Conservation (phyloP, 2,797 vertebrate species). For the Triplophysa bombifrons region DNA sequence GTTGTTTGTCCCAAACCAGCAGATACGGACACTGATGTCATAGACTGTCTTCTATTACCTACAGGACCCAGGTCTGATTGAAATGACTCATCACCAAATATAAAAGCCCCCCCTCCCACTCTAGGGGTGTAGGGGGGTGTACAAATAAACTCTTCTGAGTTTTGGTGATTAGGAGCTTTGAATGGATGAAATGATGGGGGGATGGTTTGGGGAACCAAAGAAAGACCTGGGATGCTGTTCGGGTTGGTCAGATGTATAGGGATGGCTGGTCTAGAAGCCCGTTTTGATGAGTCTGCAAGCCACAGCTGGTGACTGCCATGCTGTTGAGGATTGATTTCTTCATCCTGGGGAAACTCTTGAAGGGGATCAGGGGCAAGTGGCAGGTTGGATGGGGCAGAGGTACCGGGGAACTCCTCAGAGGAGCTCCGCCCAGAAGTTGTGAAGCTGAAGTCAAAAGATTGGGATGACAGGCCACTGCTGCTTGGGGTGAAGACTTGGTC, state of each 20-base stretch:
- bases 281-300: constrained; percentile 31
- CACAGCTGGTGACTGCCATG: constrained; percentile 49
- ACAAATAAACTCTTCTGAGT: constrained; percentile 70
- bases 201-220: constrained; percentile 1
- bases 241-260: constrained; percentile 15
- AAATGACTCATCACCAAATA: constrained; percentile 69
- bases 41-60: constrained; percentile 19
- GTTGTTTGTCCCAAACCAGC: constrained; percentile 50
- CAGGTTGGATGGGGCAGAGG: constrained; percentile 33
- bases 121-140: constrained; percentile 78
- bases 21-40: constrained; percentile 38
- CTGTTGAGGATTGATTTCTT: constrained; percentile 52
- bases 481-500: constrained; percentile 75
- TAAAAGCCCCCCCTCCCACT: constrained; percentile 68
- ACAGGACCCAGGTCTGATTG: constrained; percentile 41
- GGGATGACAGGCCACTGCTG: constrained; percentile 61
- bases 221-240: background rate
- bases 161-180: constrained; percentile 41
- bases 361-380: constrained; percentile 42
- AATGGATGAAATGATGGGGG: constrained; percentile 15
- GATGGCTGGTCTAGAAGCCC: constrained; percentile 37
- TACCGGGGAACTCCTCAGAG: constrained; percentile 56
- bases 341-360: constrained; percentile 66
- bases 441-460: constrained; percentile 71
- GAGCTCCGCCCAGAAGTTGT: constrained; percentile 55